Evolutionary conservation across 2,113 vertebrate species (phyloP).

Genomic region (Zeus faber): DNA sequence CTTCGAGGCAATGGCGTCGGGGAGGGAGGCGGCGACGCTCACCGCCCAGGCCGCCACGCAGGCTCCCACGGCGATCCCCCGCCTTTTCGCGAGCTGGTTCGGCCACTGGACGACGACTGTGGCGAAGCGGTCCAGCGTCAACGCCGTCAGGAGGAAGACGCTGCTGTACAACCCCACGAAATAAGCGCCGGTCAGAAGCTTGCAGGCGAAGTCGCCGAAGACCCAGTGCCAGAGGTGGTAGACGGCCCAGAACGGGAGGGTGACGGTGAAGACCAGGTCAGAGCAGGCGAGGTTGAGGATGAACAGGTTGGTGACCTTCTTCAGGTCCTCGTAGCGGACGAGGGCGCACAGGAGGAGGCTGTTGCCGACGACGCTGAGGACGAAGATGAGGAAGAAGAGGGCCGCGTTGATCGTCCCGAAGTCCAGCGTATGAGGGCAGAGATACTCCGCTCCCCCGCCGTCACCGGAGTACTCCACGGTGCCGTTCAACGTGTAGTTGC

Average conservation of each 20-base stretch:
- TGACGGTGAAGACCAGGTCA: constrained; percentile 73
- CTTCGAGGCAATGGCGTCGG: constrained; percentile 47
- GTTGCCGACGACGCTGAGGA: constrained; percentile 54
- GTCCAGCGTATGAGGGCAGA: no score
- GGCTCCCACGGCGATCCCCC: constrained; percentile 34
- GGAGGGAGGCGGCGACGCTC: constrained; percentile 57
- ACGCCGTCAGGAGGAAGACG: constrained; percentile 74
- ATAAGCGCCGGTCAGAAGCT: constrained; percentile 60
- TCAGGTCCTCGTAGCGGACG: constrained; percentile 51
- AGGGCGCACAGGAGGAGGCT: constrained; percentile 44
- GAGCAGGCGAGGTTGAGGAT: constrained; percentile 75
- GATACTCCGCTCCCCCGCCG: no score
- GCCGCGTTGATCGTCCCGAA: no score
- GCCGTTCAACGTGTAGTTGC: no score
- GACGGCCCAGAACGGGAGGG: constrained; percentile 73
- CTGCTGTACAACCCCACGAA: constrained; percentile 72
- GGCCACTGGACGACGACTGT: constrained; percentile 66
- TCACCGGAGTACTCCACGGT: no score
- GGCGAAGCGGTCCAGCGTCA: constrained; percentile 76
- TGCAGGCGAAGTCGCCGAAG: constrained; percentile 68
- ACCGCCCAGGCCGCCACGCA: constrained; percentile 64
- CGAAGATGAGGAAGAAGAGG: constrained; percentile 44
- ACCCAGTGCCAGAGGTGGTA: constrained; percentile 63
- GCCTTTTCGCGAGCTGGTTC: constrained; percentile 37
- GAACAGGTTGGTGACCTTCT: constrained; percentile 71